phyloP scores from a whole-genome alignment of 2,113 vertebrate species.

The Calyptommatus sinebrachiatus region DNA sequence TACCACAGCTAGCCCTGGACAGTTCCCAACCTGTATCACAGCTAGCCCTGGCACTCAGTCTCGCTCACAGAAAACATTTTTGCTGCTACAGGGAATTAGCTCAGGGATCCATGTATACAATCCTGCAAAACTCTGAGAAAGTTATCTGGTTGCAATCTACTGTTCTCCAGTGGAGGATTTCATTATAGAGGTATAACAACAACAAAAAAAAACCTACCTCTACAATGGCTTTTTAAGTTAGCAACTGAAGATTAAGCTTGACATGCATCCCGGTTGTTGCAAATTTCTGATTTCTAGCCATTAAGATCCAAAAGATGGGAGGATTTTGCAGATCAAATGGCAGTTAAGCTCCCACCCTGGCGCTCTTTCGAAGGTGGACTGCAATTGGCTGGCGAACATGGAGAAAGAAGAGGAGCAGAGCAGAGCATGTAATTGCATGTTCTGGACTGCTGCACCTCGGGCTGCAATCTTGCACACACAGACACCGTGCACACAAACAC shows the following conservation, averaged over 20 bases:
- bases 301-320: neutral
- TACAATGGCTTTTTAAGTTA: neutral
- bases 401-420: neutral
- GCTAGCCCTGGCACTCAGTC: no score
- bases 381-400: neutral
- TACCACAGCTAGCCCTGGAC: no score
- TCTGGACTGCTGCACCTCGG: neutral
- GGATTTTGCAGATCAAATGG: neutral
- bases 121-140: neutral
- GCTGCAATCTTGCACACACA: neutral
- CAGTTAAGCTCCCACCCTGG: neutral
- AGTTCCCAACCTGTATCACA: no score
- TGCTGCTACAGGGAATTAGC: no score
- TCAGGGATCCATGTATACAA: neutral
- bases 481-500: neutral
- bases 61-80: no score
- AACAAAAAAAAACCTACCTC: neutral
- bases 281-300: neutral
- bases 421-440: neutral
- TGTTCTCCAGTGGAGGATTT: neutral
- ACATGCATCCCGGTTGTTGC: neutral
- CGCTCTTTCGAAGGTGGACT: neutral
- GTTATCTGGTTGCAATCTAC: neutral
- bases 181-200: neutral
- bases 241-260: neutral